A percentile compares a stretch with the other conserved stretches of the same genome.
Evolutionary conservation across 2,797 vertebrate genomes (phyloP).

Genomic region (Semotilus atromaculatus): DNA sequence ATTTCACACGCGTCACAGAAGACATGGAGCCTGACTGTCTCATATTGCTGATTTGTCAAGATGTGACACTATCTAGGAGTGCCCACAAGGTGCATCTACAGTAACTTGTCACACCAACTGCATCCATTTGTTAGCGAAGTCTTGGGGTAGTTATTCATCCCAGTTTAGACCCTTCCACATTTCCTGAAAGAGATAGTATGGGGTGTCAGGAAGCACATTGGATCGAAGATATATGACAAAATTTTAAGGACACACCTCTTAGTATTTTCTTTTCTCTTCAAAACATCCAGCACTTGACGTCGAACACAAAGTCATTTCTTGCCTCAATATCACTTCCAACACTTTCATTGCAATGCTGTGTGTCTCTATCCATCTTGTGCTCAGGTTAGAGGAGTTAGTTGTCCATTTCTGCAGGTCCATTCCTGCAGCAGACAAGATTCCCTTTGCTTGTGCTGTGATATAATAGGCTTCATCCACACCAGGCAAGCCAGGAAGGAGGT

Average conservation of each 20-base stretch:
- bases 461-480: neutral
- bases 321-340: neutral
- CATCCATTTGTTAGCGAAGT: slow-evolving; percentile 22
- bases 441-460: neutral
- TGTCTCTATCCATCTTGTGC: neutral
- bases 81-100: slow-evolving; percentile 7
- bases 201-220: slow-evolving; percentile 13
- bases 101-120: slow-evolving; percentile 20
- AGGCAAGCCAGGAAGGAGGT: neutral
- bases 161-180: slow-evolving; percentile 37
- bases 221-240: slow-evolving; percentile 1
- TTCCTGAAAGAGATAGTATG: neutral
- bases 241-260: neutral
- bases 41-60: neutral
- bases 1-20: slow-evolving; percentile 16
- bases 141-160: slow-evolving; percentile 22
- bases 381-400: neutral
- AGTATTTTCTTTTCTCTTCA: neutral
- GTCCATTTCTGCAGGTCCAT: neutral
- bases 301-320: neutral
- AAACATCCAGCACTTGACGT: neutral
- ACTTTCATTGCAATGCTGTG: neutral
- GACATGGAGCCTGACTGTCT: slow-evolving; percentile 5
- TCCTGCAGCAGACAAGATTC: neutral
- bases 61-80: slow-evolving; percentile 19